Percentiles rank a stretch among this genome's conserved stretches.
Evolutionary conservation across 2,797 vertebrate genomes (phyloP).

Genomic region (Aulostomus chinensis): DNA sequence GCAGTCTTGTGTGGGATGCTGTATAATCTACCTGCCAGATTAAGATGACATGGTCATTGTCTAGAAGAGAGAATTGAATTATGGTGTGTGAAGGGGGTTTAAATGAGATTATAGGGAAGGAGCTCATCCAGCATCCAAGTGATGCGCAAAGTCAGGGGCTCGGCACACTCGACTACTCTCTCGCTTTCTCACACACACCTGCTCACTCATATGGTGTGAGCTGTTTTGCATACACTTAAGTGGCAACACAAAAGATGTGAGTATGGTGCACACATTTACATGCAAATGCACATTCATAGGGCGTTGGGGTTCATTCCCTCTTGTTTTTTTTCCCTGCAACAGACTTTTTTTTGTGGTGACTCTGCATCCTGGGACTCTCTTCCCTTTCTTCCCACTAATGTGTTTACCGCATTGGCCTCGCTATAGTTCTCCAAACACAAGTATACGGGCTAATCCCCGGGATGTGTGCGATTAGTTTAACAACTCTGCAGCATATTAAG

Average conservation of each 20-base stretch:
- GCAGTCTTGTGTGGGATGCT: constrained; percentile 76
- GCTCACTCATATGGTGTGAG: constrained; percentile 20
- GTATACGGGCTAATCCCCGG: constrained; percentile 66
- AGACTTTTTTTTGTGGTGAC: constrained; percentile 33
- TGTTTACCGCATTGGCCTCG: constrained; percentile 41
- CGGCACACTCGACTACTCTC: constrained; percentile 10
- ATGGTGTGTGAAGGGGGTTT: constrained; percentile 78
- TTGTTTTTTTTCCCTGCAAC: constrained; percentile 1
- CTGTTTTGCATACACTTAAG: constrained; percentile 48
- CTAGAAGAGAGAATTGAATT: constrained; percentile 81
- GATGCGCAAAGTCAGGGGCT: constrained; percentile 67
- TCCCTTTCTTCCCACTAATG: constrained; percentile 32
- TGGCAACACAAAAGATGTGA: constrained; percentile 35
- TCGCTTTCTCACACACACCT: constrained; percentile 8
- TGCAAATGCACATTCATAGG: constrained; percentile 32
- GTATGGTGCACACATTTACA: constrained; percentile 19
- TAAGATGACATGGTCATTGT: constrained; percentile 83
- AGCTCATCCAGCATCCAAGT: constrained; percentile 61
- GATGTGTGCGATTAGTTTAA: constrained; percentile 69
- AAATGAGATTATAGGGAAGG: constrained; percentile 78
- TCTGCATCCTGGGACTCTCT: constrained; percentile 30
- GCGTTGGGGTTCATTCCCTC: constrained; percentile 8
- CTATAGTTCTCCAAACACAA: constrained; percentile 40
- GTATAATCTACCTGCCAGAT: constrained; percentile 83
- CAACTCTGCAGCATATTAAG: constrained; percentile 62